Conservation (phyloP, 2,888 invertebrate genomes). For the Bruchidius siliquastri region DNA sequence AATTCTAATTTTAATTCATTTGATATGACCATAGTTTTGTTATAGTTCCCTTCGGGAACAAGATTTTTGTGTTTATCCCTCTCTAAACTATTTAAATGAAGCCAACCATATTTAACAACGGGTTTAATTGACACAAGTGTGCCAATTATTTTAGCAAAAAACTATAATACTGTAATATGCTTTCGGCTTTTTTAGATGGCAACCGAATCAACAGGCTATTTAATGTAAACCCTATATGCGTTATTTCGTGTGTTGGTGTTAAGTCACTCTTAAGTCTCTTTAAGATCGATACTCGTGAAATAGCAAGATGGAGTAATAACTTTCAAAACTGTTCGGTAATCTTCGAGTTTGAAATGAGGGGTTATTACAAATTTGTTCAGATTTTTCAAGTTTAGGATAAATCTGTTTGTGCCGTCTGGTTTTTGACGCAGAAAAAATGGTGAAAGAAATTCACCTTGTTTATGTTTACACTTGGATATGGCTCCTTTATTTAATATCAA, state of each 20-base stretch:
- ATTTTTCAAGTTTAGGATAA: slow-evolving; percentile 24
- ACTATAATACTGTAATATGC: too few relatives aligned
- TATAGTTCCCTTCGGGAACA: neutral
- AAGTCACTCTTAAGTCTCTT: slow-evolving; percentile 22
- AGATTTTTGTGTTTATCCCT: slow-evolving; percentile 14
- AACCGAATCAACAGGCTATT: too few relatives aligned
- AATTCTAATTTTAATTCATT: slow-evolving; percentile 4
- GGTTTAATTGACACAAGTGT: slow-evolving; percentile 26
- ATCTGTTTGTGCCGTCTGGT: slow-evolving; percentile 17
- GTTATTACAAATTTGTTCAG: slow-evolving; percentile 22
- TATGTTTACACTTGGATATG: too few relatives aligned
- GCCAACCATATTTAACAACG: slow-evolving; percentile 31
- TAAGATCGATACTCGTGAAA: slow-evolving; percentile 14
- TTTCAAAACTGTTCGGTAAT: slow-evolving; percentile 24
- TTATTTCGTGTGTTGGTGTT: slow-evolving; percentile 11
- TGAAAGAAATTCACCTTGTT: slow-evolving; percentile 20
- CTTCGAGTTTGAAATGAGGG: slow-evolving; percentile 30
- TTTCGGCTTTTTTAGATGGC: too few relatives aligned
- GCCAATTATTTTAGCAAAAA: slow-evolving; percentile 18
- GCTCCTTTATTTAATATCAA: too few relatives aligned
- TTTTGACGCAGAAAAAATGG: slow-evolving; percentile 22
- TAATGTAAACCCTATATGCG: slow-evolving; percentile 21
- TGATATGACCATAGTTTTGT: too few relatives aligned
- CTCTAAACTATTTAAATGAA: slow-evolving; percentile 28
- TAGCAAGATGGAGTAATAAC: slow-evolving; percentile 10